Conservation (phyloP, 2,797 vertebrate genomes). For the Micrastur ruficollis region DNA sequence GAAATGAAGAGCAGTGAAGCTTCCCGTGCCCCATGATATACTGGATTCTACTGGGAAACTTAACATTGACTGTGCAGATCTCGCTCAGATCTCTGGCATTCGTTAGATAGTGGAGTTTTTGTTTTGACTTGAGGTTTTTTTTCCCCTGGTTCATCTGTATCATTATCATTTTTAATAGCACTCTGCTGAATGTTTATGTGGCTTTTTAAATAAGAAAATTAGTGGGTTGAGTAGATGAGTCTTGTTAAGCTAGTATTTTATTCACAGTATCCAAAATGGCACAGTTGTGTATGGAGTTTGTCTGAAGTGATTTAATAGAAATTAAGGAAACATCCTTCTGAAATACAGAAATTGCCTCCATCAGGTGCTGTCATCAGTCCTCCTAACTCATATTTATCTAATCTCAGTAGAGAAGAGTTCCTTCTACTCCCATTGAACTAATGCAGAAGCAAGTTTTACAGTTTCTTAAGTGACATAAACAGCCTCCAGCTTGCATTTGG, state of each 20-base stretch:
- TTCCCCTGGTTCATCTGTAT: not conserved
- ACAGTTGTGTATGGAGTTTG: not conserved
- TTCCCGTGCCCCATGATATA: not conserved
- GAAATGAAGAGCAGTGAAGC: not conserved
- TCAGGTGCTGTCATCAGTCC: not conserved
- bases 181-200: constrained; percentile 2
- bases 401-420: not conserved
- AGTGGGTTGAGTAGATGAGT: not conserved
- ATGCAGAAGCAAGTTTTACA: not conserved
- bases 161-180: not conserved
- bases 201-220: constrained; percentile 35
- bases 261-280: not conserved
- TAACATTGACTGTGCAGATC: not conserved
- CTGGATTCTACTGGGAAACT: not conserved
- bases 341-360: not conserved
- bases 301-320: not conserved
- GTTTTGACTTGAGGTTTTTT: not conserved
- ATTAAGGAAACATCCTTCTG: not conserved
- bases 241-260: constrained; percentile 4
- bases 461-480: not conserved
- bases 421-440: not conserved
- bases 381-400: not conserved
- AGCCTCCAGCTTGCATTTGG: not conserved
- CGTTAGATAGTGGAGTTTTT: not conserved
- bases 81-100: not conserved